Evolutionary conservation across 2,113 vertebrate genomes (phyloP).

Genomic region (Herpailurus yagouaroundi): DNA sequence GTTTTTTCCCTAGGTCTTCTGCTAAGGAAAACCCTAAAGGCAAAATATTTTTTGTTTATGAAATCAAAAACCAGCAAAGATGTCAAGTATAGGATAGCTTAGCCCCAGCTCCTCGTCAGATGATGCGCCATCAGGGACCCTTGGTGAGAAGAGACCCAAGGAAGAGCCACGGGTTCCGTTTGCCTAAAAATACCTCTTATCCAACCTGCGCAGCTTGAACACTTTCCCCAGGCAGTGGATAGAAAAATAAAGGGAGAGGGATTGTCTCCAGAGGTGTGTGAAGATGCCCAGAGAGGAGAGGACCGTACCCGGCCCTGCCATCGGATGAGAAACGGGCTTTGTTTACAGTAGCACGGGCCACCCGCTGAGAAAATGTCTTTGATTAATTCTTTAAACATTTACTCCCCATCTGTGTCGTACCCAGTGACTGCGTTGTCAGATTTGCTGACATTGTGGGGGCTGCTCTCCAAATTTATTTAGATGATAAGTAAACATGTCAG

Average conservation of each 20-base stretch:
- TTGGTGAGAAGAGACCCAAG: neutral
- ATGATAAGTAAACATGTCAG: neutral
- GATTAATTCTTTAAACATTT: neutral
- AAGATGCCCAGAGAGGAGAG: neutral
- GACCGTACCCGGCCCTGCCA: neutral
- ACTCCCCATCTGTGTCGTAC: neutral
- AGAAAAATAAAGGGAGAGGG: neutral
- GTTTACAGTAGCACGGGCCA: neutral
- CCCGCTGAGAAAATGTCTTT: neutral
- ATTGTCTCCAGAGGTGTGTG: neutral
- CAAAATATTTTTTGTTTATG: neutral
- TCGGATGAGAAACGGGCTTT: no score
- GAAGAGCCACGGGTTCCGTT: neutral
- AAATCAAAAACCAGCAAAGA: neutral
- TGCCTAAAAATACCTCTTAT: neutral
- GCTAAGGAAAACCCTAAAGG: neutral
- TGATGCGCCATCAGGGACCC: neutral
- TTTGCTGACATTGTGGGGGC: no score
- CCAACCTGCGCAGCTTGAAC: neutral
- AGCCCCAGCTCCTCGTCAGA: no score
- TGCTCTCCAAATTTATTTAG: neutral
- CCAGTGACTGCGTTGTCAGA: neutral
- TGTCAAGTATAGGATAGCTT: no score
- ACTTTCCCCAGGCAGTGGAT: neutral
- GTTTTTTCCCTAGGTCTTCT: neutral